These are phyloP conservation scores for Amphimallon solstitiale DNA, from an alignment of 2,888 invertebrate genomes.

Conservation along the genomic window DNA sequence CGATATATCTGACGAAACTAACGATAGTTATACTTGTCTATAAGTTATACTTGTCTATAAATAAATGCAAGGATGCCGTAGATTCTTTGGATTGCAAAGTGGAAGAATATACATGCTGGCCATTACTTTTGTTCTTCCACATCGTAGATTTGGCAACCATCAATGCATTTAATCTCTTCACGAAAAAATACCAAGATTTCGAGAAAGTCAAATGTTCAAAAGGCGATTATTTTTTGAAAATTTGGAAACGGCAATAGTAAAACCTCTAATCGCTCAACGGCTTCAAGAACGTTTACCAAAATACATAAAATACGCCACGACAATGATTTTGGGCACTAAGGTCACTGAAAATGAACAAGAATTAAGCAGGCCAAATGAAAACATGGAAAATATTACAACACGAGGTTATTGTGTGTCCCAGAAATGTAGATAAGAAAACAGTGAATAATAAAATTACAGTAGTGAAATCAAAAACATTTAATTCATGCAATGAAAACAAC, in stretches of 20 bases:
- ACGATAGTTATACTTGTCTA: background rate
- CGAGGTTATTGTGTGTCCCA: too few species aligned
- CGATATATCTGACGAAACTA: background rate
- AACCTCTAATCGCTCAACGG: background rate
- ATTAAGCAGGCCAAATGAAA: background rate
- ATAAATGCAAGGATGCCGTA: too few species aligned
- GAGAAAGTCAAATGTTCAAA: background rate
- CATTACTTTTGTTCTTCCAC: background rate
- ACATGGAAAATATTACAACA: too few species aligned
- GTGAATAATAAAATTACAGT: too few species aligned
- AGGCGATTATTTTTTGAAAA: background rate
- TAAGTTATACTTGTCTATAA: background rate
- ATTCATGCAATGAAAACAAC: too few species aligned
- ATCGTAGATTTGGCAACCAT: background rate
- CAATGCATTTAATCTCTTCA: too few species aligned
- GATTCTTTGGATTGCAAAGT: too few species aligned
- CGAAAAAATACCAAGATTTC: too few species aligned
- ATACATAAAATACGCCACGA: background rate
- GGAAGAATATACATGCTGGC: background rate
- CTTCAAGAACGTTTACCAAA: background rate
- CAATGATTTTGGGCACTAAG: background rate
- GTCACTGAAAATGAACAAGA: constrained; percentile 8
- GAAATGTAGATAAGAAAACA: too few species aligned
- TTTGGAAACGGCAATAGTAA: background rate
- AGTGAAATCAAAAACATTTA: too few species aligned